Conservation (phyloP, 2,888 invertebrate genomes). For the Tetrapedia diversipes region DNA sequence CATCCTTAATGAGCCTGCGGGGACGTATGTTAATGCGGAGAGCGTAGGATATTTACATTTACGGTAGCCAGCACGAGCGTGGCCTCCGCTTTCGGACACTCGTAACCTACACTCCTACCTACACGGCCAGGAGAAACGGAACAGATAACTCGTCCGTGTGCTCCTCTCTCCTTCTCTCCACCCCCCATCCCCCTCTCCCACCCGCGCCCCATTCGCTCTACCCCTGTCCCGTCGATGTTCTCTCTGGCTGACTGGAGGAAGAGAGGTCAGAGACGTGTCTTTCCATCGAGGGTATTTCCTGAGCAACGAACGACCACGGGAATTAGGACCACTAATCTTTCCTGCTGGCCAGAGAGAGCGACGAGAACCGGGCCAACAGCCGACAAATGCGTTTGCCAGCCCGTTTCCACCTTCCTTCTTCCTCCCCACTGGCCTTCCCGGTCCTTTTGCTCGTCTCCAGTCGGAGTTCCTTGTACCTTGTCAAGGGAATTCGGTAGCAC, state of each 20-base stretch:
- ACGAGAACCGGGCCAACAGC: slow-evolving; percentile 73
- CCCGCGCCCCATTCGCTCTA: too few species aligned
- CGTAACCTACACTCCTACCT: slow-evolving; percentile 64
- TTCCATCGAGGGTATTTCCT: slow-evolving; percentile 42
- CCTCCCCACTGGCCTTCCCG: slow-evolving; percentile 13
- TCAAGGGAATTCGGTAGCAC: slow-evolving; percentile 66
- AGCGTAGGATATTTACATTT: slow-evolving; percentile 79
- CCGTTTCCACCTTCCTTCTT: slow-evolving; percentile 45
- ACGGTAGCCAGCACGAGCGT: slow-evolving; percentile 74
- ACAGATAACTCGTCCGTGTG: slow-evolving; percentile 63
- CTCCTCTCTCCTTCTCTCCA: slow-evolving; percentile 58
- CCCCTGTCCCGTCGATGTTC: background rate
- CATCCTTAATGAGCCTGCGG: slow-evolving; percentile 78
- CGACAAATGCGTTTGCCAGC: slow-evolving; percentile 77
- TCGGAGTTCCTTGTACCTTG: slow-evolving; percentile 54
- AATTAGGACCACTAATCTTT: slow-evolving; percentile 72
- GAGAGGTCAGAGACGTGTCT: slow-evolving; percentile 50
- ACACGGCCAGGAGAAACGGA: slow-evolving; percentile 54
- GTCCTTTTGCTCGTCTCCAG: slow-evolving; percentile 14
- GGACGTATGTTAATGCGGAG: slow-evolving; percentile 80
- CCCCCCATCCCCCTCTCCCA: background rate
- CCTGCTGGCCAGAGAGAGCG: slow-evolving; percentile 65
- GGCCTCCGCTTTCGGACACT: slow-evolving; percentile 66
- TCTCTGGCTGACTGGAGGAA: slow-evolving; percentile 20
- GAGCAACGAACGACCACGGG: slow-evolving; percentile 54